These are phyloP conservation scores for Drosophila barbarae DNA, from an alignment of 2,888 invertebrate species.

Conservation along the genomic window DNA sequence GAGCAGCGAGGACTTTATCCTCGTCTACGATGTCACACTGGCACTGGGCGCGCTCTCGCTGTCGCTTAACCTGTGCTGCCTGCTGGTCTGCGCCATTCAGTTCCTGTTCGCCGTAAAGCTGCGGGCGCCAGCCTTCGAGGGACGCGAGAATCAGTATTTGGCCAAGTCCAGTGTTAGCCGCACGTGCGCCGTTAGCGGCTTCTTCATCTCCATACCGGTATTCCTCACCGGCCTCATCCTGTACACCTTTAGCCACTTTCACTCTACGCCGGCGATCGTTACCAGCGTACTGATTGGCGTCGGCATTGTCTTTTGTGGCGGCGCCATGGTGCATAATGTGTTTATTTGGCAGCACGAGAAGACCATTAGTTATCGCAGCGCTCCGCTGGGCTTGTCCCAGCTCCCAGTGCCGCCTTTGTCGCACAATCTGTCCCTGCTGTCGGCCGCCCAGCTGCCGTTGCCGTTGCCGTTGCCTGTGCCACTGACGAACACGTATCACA, in stretches of 20 bases:
- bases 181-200: constrained; percentile 94
- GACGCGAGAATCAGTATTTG: constrained; percentile 92
- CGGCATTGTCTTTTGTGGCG: constrained; percentile 94
- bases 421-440: constrained; percentile 61
- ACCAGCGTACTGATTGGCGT: constrained; percentile 94
- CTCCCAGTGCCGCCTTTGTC: constrained; percentile 33
- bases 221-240: constrained; percentile 95
- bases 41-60: constrained; percentile 93
- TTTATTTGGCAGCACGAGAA: constrained; percentile 96
- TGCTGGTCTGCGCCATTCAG: constrained; percentile 95
- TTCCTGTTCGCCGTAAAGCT: constrained; percentile 96
- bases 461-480: constrained; percentile 48
- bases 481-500: constrained; percentile 44
- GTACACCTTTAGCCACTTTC: constrained; percentile 95
- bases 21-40: constrained; percentile 94
- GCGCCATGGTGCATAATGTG: constrained; percentile 96
- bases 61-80: constrained; percentile 92
- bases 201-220: constrained; percentile 96
- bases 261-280: constrained; percentile 94
- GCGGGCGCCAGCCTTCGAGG: constrained; percentile 89
- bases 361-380: constrained; percentile 86
- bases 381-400: constrained; percentile 43
- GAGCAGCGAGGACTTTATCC: constrained; percentile 88
- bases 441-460: constrained; percentile 50
- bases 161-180: constrained; percentile 94